Base-by-base conservation (phyloP, 2,888 invertebrate genomes). In the Helleia helle region DNA sequence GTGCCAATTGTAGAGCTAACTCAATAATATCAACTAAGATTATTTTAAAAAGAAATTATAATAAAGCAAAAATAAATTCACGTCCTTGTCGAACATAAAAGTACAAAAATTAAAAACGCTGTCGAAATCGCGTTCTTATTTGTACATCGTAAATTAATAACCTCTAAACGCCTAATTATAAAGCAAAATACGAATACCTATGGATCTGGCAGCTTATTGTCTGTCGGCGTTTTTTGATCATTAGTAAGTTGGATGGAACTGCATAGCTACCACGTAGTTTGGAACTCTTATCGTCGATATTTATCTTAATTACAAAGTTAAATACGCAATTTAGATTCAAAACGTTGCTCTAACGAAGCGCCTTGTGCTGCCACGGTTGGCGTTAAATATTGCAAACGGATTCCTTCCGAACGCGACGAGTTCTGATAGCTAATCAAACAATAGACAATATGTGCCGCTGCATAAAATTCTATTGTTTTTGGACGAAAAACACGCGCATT, bases 291-390 rank as follows among this genome's bases (percentile, higher is more conserved):
- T 83, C 81, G 58, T 41, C 55, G 55, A 65, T 70, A 80, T 80
- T 81, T 70, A 84, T 83, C 83, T 83, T 81, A 81, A 83, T 80
- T 77, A 75, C 66, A 43, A 56, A 64, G 56, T 65, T 76, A 79
- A 81, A 73, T 61, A 58, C 58, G 61, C 62, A 62, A 72, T 83
- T 81, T 71, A 66, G 72, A 83, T 79, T 75, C 83, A 64, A 65
- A 62, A 57, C 57, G 62, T 56, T 49, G 55, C 58, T 48, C 58
- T 62, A 61, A 55, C 64, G 60, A 81, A 79, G 77, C 74, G 75
- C 68, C 76, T 75, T 53, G 62, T 58, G 62, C 69, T 67, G 71
- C 74, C 79, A 74, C 77, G 68, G 71, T 63, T 66, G 71, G 83
- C 70, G 81, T 68, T 70, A 81, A 80, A 79, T 80, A 74, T 74